Percentiles rank a stretch among this genome's conserved stretches.
phyloP scores from a whole-genome alignment of 1,140 invertebrate genomes.

The Lucilia cuprina region DNA sequence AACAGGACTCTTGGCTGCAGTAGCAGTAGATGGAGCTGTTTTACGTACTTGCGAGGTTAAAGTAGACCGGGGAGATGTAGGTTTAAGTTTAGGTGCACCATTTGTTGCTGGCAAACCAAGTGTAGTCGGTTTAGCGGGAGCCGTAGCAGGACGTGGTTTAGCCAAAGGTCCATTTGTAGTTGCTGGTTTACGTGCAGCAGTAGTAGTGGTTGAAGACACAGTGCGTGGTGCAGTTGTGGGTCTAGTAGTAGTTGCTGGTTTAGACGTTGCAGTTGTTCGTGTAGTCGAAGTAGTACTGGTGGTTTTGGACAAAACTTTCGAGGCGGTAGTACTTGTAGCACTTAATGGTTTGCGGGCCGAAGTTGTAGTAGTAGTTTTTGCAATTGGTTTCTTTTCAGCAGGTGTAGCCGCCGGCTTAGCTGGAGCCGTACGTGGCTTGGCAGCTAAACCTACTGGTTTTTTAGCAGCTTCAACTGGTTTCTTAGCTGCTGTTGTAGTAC shows the following conservation, averaged over 20 bases:
- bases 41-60: conserved; percentile 48
- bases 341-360: conserved; percentile 41
- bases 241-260: conserved; percentile 32
- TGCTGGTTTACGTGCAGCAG: conserved; percentile 40
- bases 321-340: conserved; percentile 31
- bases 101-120: conserved; percentile 33
- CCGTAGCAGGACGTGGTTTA: conserved; percentile 36
- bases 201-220: conserved; percentile 39
- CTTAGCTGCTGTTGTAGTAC: conserved; percentile 33
- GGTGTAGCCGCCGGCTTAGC: conserved; percentile 28
- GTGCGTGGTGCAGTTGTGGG: conserved; percentile 40
- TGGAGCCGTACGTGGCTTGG: conserved; percentile 53
- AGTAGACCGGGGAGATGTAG: conserved; percentile 45
- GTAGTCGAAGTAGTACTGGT: conserved; percentile 28
- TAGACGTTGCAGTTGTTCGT: conserved; percentile 40
- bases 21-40: conserved; percentile 32
- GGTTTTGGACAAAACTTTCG: background rate
- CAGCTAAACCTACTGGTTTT: conserved; percentile 37
- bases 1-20: conserved; percentile 48
- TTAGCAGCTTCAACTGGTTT: conserved; percentile 30
- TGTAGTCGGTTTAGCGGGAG: conserved; percentile 48
- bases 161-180: conserved; percentile 27
- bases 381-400: conserved; percentile 36
- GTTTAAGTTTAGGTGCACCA: conserved; percentile 49
- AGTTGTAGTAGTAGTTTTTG: conserved; percentile 35